Evolutionary conservation across 1,140 invertebrate genomes (phyloP), one percentile per base, ranked within the genome.

Genomic region (Drosophila subpulchrella): DNA sequence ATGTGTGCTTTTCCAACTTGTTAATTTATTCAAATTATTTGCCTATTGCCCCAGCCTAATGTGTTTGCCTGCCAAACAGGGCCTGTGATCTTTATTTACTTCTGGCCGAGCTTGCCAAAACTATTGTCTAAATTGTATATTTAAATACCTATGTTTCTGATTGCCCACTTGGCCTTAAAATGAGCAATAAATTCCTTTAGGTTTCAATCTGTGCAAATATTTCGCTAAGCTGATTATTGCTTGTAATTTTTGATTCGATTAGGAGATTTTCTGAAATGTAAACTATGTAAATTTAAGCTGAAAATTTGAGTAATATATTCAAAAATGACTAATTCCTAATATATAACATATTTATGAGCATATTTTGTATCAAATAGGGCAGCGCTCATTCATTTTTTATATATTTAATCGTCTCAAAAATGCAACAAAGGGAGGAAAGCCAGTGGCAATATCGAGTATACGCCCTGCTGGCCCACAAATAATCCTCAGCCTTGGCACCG

Each of bases 21-120:
- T 59, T 74, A 42, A 83, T 81, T 66, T 88, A 83, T 89, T 76
- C 79, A 89, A 88, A 86, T 79, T 70, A 76, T 83, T 86, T 88
- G 61, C 80, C 65, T 84, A 66, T 70, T 74, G 75, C 20, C 38
- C 46, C 63, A 51, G 62, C 47, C 77, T 70, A 79, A 89, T 88
- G 71, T 71, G 81, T 79, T 88, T 79, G 75, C 32, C 30, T 56
- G 39, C 15, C 27, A 75, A 81, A 76, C 63, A 75, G 39, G 42
- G 27, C 50, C 41, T 70, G n/a, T 71, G 70, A 81, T 78, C 78
- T 75, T 44, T 86, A 82, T 75, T 86, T 78, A 63, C 76, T 54
- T 42, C 41, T 51, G 47, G 39, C 59, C 62, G 48, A 62, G 70
- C 81, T 73, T 76, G 38, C 42, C 58, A 66, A 58, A 71, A 65